Conservation (phyloP, 2,888 invertebrate species). For the Tetragonula carbonaria region DNA sequence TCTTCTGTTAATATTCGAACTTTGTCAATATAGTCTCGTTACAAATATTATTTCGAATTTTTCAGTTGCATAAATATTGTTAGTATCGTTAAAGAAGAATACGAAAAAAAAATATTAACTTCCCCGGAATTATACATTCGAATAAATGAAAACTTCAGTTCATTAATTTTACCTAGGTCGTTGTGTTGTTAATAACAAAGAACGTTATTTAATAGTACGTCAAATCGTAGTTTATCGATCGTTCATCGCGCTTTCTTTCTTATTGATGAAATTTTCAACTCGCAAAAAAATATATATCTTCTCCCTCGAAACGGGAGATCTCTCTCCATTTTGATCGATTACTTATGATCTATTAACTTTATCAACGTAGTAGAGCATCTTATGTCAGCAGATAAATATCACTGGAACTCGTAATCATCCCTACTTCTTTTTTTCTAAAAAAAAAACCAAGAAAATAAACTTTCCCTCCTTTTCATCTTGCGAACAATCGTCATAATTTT, state of each 20-base stretch:
- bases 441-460: background rate
- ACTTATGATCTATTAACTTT: background rate
- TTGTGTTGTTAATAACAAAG: background rate
- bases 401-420: background rate
- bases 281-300: background rate
- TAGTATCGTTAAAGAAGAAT: background rate
- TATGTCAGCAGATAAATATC: background rate
- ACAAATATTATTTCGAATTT: background rate
- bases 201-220: background rate
- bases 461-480: background rate
- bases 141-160: background rate
- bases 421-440: background rate
- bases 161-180: background rate
- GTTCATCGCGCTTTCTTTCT: constrained; percentile 19
- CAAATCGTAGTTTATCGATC: background rate
- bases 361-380: background rate
- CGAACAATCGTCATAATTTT: background rate
- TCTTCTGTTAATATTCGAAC: too few relatives aligned
- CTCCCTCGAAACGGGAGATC: constrained; percentile 15
- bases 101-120: too few relatives aligned
- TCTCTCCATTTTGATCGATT: background rate
- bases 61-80: background rate
- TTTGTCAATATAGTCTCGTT: too few relatives aligned
- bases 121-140: too few relatives aligned
- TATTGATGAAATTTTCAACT: constrained; percentile 13